phyloP scores from a whole-genome alignment of 1,140 invertebrate genomes.

The Drosophila tani region DNA sequence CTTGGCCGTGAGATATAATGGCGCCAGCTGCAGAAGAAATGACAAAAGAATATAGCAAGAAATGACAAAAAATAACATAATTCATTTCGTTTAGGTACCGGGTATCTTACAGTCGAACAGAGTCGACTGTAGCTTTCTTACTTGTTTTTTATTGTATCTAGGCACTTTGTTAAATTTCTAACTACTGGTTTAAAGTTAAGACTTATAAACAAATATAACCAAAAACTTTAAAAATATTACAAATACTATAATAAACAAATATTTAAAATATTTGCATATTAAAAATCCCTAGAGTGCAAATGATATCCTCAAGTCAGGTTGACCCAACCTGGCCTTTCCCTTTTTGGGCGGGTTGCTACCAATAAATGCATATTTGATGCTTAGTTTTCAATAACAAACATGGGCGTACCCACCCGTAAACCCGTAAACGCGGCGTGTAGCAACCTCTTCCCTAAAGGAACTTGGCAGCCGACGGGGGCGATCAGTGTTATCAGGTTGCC shows the following conservation, averaged over 20 bases:
- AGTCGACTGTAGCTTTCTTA: too few relatives aligned
- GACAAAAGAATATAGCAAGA: too few relatives aligned
- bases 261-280: too few relatives aligned
- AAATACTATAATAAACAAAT: not conserved
- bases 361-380: constrained; percentile 72
- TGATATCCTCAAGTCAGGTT: constrained; percentile 28
- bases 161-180: too few relatives aligned
- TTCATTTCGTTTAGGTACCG: too few relatives aligned
- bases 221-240: not conserved
- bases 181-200: too few relatives aligned
- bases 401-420: constrained; percentile 12
- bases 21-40: too few relatives aligned
- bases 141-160: too few relatives aligned
- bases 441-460: constrained; percentile 41
- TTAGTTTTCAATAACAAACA: constrained; percentile 81
- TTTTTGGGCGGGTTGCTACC: constrained; percentile 66
- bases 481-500: constrained; percentile 29
- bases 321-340: constrained; percentile 5
- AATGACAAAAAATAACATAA: too few relatives aligned
- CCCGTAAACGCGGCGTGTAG: constrained; percentile 41
- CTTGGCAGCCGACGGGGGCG: not conserved
- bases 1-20: too few relatives aligned
- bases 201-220: not conserved
- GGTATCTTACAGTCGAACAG: too few relatives aligned
- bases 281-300: constrained; percentile 8